Base-by-base conservation (phyloP, 2,113 vertebrate genomes). In the Loxodonta africana region DNA sequence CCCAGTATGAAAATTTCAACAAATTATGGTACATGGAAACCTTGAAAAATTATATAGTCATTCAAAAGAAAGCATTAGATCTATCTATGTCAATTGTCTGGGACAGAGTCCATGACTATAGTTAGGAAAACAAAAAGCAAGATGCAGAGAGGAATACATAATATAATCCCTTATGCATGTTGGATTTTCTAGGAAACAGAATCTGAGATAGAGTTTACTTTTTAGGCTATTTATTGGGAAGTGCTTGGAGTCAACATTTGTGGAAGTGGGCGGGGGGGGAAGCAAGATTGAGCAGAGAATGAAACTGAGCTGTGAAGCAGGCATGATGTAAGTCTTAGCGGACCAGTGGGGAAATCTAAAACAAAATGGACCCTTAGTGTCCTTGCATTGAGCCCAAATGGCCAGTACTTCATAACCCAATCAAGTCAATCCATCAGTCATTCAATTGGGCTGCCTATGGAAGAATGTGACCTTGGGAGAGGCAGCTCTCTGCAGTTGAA, bases 11-110 rank as follows among this genome's bases (percentile, higher is more conserved):
- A 81, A 90, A 94, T 30, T 88, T 97, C 78, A 85, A 90, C 60
- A 96, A 95, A 96, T 78, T 90, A 9, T 77, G 65, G 65, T 74
- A 84, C 44, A 94, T 92, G 65, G 71, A 97, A 95, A 96, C 37
- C 8, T 60, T 95, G 63, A 69, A 94, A 95, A 93, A 93, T 87
- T 83, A 83, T 69, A 95, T 33, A 71, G 57, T 90, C 26, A 77
- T 85, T 94, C 77, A 89, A 80, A 96, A 89, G 60, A 94, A 95
- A 93, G 37, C 84, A 80, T 88, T 69, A 71, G 81, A 73, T 95
- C 63, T n/a, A 73, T 95, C 63, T n/a, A 73, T 85, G 71, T 69
- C 90, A 76, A 44, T 95, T 92, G 76, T 90, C 76, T 95, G 90
- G 76, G 92, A 37, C 71, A 95, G 62, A 88, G 33, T 90, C 90